phyloP scores from a whole-genome alignment of 2,113 vertebrate genomes.

The Malurus cyaneus region DNA sequence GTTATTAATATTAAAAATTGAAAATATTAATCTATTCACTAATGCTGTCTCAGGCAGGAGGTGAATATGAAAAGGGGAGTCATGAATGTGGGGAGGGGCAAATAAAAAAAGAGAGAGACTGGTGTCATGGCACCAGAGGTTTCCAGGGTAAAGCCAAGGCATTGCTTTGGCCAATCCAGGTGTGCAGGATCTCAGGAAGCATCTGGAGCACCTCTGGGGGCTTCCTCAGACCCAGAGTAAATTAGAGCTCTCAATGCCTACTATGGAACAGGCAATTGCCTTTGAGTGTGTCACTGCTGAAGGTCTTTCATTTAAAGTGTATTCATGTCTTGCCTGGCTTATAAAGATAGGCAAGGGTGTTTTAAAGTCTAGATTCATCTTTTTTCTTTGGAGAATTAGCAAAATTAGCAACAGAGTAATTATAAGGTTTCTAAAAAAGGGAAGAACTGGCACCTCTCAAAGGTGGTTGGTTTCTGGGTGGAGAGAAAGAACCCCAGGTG shows the following conservation, averaged over 20 bases:
- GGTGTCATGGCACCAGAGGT: neutral
- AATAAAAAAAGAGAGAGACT: neutral
- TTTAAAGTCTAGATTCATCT: neutral
- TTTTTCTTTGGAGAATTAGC: accelerated
- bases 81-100: neutral
- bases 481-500: accelerated
- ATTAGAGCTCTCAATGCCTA: neutral
- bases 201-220: neutral
- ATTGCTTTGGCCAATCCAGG: accelerated
- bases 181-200: neutral
- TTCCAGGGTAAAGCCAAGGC: neutral
- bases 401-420: neutral
- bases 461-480: neutral
- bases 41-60: neutral
- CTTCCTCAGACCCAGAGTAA: neutral
- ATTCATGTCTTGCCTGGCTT: neutral
- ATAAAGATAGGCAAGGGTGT: neutral
- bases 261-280: neutral
- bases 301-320: neutral
- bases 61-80: neutral
- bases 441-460: neutral
- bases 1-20: neutral
- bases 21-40: neutral
- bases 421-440: neutral
- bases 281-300: neutral